Percentiles rank a stretch among this genome's conserved stretches.
phyloP scores from a whole-genome alignment of 2,797 vertebrate species.

The Bucorvus abyssinicus region DNA sequence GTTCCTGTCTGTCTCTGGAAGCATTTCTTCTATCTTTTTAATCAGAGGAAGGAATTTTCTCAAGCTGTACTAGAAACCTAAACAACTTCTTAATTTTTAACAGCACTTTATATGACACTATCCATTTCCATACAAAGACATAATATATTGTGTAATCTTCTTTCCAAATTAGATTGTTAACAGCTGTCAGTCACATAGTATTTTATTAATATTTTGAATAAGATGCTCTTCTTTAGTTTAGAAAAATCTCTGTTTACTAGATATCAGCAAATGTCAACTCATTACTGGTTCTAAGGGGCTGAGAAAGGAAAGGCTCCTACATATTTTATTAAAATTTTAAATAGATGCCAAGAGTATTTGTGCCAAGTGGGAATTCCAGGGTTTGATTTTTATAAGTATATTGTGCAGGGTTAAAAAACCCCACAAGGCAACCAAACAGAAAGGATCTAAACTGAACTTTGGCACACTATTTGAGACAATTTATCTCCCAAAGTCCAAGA shows the following conservation, averaged over 20 bases:
- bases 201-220: background rate
- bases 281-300: background rate
- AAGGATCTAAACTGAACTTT: background rate
- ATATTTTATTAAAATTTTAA: background rate
- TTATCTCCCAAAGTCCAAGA: background rate
- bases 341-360: background rate
- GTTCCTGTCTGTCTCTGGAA: background rate
- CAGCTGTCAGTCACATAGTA: background rate
- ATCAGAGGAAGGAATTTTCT: background rate
- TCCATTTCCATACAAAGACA: background rate
- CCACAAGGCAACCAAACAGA: background rate
- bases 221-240: background rate
- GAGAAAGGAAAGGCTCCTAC: background rate
- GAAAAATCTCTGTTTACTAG: background rate
- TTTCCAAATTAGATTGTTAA: constrained; percentile 5
- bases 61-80: background rate
- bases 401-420: fast-evolving
- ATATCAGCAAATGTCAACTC: background rate
- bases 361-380: background rate
- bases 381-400: background rate
- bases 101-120: too few relatives aligned
- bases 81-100: background rate
- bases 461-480: background rate
- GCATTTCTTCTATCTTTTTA: background rate
- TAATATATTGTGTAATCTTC: background rate